phyloP scores from a whole-genome alignment of 2,797 vertebrate genomes.

The Artibeus jamaicensis region DNA sequence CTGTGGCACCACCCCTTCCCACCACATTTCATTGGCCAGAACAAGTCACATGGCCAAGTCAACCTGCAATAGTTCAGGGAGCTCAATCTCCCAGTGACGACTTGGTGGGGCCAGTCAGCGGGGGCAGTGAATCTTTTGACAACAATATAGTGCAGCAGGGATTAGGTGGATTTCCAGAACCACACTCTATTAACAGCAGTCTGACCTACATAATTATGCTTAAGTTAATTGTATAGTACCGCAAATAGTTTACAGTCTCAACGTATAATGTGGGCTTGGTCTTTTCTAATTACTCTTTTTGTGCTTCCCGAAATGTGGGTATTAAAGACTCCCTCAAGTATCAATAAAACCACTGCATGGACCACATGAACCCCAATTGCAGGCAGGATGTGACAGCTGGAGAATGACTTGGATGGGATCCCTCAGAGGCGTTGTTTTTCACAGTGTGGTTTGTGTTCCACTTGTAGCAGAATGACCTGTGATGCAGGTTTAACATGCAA shows the following conservation, averaged over 20 bases:
- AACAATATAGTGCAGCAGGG: not conserved
- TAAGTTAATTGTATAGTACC: not conserved
- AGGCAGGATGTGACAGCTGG: not conserved
- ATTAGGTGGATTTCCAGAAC: not conserved
- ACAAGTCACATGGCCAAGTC: not conserved
- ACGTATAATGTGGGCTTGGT: not conserved
- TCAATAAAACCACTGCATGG: not conserved
- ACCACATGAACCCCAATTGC: not conserved
- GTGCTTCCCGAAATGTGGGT: not conserved
- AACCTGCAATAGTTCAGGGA: not conserved
- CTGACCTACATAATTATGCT: not conserved
- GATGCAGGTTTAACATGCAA: not conserved
- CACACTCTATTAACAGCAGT: not conserved
- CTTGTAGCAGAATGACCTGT: not conserved
- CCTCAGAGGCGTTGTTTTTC: not conserved
- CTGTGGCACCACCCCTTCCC: not conserved
- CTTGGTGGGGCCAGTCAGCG: not conserved
- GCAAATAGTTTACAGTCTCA: not conserved
- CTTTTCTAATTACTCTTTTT: slow-evolving; percentile 4
- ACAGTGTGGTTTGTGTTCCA: accelerated
- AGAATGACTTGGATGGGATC: not conserved
- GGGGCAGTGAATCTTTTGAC: not conserved
- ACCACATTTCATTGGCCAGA: not conserved
- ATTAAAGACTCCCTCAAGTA: not conserved
- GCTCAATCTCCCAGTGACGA: not conserved